A percentile compares a stretch with the other conserved stretches of the same genome.
Conservation (phyloP, 2,113 vertebrate species). For the Ageneiosus marmoratus region DNA sequence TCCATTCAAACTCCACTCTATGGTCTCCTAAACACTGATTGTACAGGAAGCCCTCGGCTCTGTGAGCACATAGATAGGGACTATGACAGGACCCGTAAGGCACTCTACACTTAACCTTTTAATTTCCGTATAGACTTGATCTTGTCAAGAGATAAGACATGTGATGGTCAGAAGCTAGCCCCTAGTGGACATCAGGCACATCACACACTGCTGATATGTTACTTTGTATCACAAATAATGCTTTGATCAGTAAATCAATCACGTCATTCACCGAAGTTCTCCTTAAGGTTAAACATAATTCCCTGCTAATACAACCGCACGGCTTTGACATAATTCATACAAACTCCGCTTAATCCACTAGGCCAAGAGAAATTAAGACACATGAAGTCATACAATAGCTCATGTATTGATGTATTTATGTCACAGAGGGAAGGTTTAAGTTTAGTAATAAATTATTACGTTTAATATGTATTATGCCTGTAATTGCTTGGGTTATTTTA, state of each 20-base stretch:
- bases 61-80: neutral
- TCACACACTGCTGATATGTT: neutral
- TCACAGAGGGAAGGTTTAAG: too few relatives aligned
- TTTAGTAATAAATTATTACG: too few relatives aligned
- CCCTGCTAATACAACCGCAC: neutral
- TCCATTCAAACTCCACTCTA: neutral
- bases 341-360: neutral
- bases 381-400: neutral
- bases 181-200: conserved; percentile 34
- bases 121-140: neutral
- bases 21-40: neutral
- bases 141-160: neutral
- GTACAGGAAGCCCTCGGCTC: neutral
- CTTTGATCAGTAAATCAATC: neutral
- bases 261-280: neutral
- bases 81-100: neutral
- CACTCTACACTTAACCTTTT: neutral
- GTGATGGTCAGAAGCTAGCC: conserved; percentile 38
- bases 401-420: neutral
- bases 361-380: neutral
- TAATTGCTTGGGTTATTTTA: too few relatives aligned
- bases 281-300: neutral
- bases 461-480: too few relatives aligned
- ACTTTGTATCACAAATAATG: neutral
- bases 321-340: neutral